A percentile compares a stretch with the other conserved stretches of the same genome.
These are phyloP conservation scores for Zaprionus vittiger DNA, from an alignment of 1,140 invertebrate genomes.

Conservation along the genomic window DNA sequence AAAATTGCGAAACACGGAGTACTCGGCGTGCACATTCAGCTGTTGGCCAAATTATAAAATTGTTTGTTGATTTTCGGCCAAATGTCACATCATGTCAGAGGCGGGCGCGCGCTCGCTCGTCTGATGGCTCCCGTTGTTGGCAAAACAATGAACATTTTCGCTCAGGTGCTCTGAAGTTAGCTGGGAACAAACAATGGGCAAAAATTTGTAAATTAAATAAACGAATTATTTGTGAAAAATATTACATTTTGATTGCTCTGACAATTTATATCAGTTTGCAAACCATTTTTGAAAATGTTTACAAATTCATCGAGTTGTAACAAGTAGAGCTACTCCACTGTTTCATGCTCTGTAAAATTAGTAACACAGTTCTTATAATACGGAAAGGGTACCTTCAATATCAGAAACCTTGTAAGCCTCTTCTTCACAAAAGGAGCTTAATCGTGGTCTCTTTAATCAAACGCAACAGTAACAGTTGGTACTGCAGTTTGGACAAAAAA, in stretches of 20 bases:
- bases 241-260: constrained; percentile 15
- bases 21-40: constrained; percentile 23
- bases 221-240: constrained; percentile 18
- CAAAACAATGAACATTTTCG: constrained; percentile 30
- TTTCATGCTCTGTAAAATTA: no score
- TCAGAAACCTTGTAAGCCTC: no score
- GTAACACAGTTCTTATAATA: no score
- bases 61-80: constrained; percentile 65
- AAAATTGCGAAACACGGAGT: constrained; percentile 51
- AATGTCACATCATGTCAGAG: constrained; percentile 57
- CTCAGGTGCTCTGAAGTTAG: constrained; percentile 4
- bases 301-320: not conserved
- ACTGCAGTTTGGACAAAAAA: no score
- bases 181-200: not conserved
- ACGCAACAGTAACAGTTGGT: no score
- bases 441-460: no score
- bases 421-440: no score
- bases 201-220: constrained; percentile 23
- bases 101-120: not conserved
- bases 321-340: no score
- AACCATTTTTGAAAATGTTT: not conserved
- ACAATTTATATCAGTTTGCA: constrained; percentile 1
- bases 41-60: constrained; percentile 51
- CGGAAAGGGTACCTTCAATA: no score
- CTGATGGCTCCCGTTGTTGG: constrained; percentile 11